Evolutionary conservation across 2,888 invertebrate species (phyloP), one percentile per base, ranked within the genome.

Genomic region (Lasius platythorax): DNA sequence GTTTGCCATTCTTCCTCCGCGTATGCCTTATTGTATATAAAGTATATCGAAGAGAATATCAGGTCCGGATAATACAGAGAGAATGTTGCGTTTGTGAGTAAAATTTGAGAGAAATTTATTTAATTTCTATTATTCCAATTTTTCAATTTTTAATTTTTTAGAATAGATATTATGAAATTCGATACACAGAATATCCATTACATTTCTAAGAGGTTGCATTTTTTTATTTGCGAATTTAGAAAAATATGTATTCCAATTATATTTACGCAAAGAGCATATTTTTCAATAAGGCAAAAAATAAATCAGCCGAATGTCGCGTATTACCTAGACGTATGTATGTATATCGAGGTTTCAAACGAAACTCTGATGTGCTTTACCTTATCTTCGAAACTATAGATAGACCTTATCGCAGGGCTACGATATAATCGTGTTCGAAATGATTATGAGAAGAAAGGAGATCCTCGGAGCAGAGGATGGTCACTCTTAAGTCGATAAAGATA

Each of bases 391-490:
- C 11, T 40, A n/a, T 53, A 53, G 15, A 53, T 12, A 28, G 8
- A 28, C 8, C 40, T 53, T 53, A 76, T 40, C 37, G 9, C 2
- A 23, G 18, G 11, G 1, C 8, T 30, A 33, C 5, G 8, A n/a
- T 72, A 9, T 46, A 79, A 72, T 72, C 58, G 12, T 61, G 18
- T 33, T 33, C 9, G 1, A 61, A 33, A 28, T 46, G 28, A 72
- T 0, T 43, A 33, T 53, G 50, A 23, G 43, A 46, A 81, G n/a
- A 74, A 28, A 43, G 23, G 64, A 63, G 23, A 61, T 40, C n/a
- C 18, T 18, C 58, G 58, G 50, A 50, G 40, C 58, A 84, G 64
- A 74, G 50, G 40, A 67, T 58, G 8, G 67, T 40, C 37, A 67
- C 37, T 40, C 11, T 63, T 56, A 43, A 40, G n/a, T 61, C 28